Base-by-base conservation (phyloP, 1,140 invertebrate species). In the Ericerus pela region DNA sequence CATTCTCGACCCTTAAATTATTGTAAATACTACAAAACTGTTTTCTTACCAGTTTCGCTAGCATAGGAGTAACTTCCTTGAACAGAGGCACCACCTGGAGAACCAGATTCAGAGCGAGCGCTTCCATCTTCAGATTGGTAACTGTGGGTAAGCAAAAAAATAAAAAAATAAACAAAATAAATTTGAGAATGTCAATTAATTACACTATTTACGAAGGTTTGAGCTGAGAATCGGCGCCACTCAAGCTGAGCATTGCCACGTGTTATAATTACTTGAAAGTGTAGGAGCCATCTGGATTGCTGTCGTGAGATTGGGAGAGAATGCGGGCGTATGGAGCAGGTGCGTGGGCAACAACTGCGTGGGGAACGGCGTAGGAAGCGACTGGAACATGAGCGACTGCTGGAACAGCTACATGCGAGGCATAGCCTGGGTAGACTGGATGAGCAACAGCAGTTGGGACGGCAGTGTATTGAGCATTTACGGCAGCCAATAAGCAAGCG, bases 61-160 rank as follows among this genome's bases (percentile, higher is more conserved):
- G n/a, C n/a, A n/a, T n/a, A n/a, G n/a, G n/a, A n/a, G 16, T 76
- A 77, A 0, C 71, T 72, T 8, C 76, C 77, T 59, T 75, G 70
- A 30, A 75, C 62, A 18, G 59, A 27, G 2, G 60, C 61, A 24
- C 57, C 59, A 38, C 61, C 62, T 53, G 57, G 59, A 26, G 55
- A 56, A 20, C 63, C 64, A 2, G 24, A 14, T 51, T 66, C 64
- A 29, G 63, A 59, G 51, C 64, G 58, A 5, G 53, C 41, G 6
- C 59, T 62, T 47, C 64, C 64, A 53, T 66, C 64, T 10, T 54
- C 64, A 6, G 63, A 61, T 29, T 55, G 55, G 56, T 65, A 66
- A 26, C 64, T 66, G 51, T n/a, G 30, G n/a, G 8, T n/a, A 33
- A 33, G 8, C 30, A 33, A 33, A 8, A 33, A 33, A 33, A 33